Evolutionary conservation across 2,797 vertebrate genomes (phyloP).

Genomic region (Hemitrygon akajei): DNA sequence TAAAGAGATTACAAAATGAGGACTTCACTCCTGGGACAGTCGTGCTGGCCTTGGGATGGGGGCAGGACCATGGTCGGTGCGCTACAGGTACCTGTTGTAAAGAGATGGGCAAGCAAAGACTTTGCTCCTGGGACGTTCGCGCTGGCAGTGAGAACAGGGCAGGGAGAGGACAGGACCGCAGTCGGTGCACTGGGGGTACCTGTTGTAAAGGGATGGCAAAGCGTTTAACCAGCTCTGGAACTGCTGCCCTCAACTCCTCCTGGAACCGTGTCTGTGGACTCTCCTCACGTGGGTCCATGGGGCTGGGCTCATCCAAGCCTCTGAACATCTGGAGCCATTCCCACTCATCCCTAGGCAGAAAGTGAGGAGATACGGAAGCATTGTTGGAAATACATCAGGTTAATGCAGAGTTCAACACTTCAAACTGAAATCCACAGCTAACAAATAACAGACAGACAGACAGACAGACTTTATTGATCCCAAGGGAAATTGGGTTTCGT

Average conservation of each 20-base stretch:
- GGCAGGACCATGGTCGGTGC: too few relatives aligned
- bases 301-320: constrained; percentile 59
- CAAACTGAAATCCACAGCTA: background rate
- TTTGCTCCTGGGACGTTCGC: too few relatives aligned
- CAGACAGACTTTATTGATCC: too few relatives aligned
- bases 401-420: background rate
- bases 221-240: constrained; percentile 72
- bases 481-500: too few relatives aligned
- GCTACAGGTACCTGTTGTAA: too few relatives aligned
- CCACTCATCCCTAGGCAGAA: constrained; percentile 75
- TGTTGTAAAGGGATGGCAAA: constrained; percentile 73
- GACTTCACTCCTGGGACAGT: too few relatives aligned
- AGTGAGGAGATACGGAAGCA: constrained; percentile 28
- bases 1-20: too few relatives aligned
- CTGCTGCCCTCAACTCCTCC: constrained; percentile 70
- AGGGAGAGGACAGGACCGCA: too few relatives aligned
- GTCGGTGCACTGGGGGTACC: constrained; percentile 50
- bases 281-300: constrained; percentile 60
- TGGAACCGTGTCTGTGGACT: constrained; percentile 65
- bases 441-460: too few relatives aligned
- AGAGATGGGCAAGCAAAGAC: too few relatives aligned
- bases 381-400: background rate
- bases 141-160: too few relatives aligned
- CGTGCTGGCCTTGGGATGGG: too few relatives aligned
- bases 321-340: constrained; percentile 77